These are phyloP conservation scores for Chloropsis cyanopogon DNA, from an alignment of 2,113 vertebrate species.

Conservation along the genomic window DNA sequence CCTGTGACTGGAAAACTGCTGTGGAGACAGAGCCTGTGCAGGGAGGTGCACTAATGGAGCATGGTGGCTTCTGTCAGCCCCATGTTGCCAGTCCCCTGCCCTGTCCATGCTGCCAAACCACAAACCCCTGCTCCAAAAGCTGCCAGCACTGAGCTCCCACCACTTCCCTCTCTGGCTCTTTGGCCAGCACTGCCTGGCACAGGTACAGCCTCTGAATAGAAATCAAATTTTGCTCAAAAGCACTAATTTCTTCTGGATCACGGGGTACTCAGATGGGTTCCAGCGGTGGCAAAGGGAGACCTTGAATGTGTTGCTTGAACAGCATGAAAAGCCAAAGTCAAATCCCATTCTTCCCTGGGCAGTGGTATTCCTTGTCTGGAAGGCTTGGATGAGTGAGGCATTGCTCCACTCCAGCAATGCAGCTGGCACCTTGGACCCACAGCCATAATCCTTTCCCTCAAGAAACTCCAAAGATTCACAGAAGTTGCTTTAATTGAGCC, in stretches of 20 bases:
- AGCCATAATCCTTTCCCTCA: neutral
- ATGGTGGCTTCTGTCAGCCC: neutral
- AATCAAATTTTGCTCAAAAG: conserved; percentile 30
- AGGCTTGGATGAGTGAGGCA: neutral
- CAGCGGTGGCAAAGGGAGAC: neutral
- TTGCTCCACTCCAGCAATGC: accelerated
- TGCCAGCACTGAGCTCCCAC: neutral
- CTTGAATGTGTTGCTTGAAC: neutral
- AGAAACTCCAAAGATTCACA: neutral
- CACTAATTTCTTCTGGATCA: neutral
- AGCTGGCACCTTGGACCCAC: neutral
- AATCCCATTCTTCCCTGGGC: neutral
- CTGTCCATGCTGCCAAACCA: accelerated
- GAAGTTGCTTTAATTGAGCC: neutral
- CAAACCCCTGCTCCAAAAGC: neutral
- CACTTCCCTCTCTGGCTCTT: neutral
- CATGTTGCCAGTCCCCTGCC: neutral
- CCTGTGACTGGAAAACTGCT: neutral
- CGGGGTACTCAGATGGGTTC: neutral
- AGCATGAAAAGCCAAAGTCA: neutral
- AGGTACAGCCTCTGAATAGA: neutral
- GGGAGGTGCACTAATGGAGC: neutral
- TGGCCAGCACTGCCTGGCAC: neutral
- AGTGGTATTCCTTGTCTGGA: neutral
- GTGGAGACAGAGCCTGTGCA: neutral